Base-by-base conservation (phyloP, 1,140 invertebrate species). In the Heterodera schachtii region DNA sequence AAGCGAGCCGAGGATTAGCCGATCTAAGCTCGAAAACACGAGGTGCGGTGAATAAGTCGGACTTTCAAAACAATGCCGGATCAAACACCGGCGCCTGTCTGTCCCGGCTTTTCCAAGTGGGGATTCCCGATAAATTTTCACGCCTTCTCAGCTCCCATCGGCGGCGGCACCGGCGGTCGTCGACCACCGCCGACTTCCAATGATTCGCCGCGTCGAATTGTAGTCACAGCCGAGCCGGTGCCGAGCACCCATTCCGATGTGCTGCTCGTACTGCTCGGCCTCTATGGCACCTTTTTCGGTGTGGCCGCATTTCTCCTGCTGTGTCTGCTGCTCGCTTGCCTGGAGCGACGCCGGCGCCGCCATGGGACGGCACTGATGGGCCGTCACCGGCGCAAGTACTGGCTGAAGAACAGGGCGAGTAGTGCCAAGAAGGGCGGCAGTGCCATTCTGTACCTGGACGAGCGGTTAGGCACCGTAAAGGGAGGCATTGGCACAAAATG, bases 211-310 rank as follows among this genome's bases (percentile, higher is more conserved):
- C 64, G 47, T 52, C 52, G 66, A 6, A 78, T 78, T 70, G 21
- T 43, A 8, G 21, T 78, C 43, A 49, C 77, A 11, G 70, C 77
- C 9, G 77, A 78, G 70, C 77, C 77, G 13, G 60, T 78, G 77
- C 77, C 77, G 43, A 5, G n/a, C 66, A 13, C 19, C 11, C 21
- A 70, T 44, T 78, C 77, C 21, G 77, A 78, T 49, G 66, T 64
- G n/a, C 77, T 78, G 46, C 64, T 78, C 11, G 77, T 78, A 41
- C 64, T 78, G 49, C 13, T 78, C 3, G 77, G 77, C 47, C 49
- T 78, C 70, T 78, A 78, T 41, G 47, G 52, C 21, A 70, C 77
- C 47, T 78, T 78, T 21, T 78, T 78, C 21, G 77, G 21, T 11
- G 66, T 70, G 60, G 52, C 77, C 19, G 64, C 77, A 8, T 78